Percentiles rank a stretch among this genome's conserved stretches.
These are phyloP conservation scores for Pristionchus entomophagus DNA, from an alignment of 2,888 invertebrate genomes.

Conservation along the genomic window DNA sequence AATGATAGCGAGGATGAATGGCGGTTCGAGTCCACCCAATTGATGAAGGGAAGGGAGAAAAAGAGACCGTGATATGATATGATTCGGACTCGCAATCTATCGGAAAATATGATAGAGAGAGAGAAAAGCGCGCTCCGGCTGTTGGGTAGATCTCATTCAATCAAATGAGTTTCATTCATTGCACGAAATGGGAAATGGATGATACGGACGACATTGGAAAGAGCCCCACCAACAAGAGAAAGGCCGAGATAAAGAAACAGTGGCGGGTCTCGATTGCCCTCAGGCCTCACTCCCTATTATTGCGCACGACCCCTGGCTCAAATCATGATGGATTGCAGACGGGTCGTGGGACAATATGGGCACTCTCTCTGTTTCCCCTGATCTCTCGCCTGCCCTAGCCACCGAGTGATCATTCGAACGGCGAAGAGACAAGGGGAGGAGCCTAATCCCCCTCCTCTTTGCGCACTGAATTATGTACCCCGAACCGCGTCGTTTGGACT, in stretches of 20 bases:
- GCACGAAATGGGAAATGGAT: too few relatives aligned
- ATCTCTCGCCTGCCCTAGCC: not conserved
- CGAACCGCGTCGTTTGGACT: not conserved
- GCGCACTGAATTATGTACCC: constrained; percentile 9
- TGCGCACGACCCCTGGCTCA: not conserved
- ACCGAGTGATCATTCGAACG: not conserved
- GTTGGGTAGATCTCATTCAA: too few relatives aligned
- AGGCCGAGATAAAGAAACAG: too few relatives aligned
- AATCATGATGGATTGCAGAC: constrained; percentile 36
- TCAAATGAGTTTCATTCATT: too few relatives aligned
- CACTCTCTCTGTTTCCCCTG: not conserved
- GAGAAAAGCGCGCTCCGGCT: too few relatives aligned
- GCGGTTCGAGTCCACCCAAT: too few relatives aligned
- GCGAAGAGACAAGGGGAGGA: not conserved
- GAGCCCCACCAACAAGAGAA: too few relatives aligned
- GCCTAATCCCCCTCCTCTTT: not conserved
- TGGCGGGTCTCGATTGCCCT: not conserved
- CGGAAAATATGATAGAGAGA: too few relatives aligned
- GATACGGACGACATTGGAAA: too few relatives aligned
- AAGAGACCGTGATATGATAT: not conserved
- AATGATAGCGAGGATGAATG: too few relatives aligned
- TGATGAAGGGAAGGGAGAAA: not conserved
- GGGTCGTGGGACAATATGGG: constrained; percentile 24
- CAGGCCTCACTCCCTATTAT: not conserved
- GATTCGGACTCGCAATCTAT: too few relatives aligned